Evolutionary conservation across 2,888 invertebrate species (phyloP).

Genomic region (Papilio gigon): DNA sequence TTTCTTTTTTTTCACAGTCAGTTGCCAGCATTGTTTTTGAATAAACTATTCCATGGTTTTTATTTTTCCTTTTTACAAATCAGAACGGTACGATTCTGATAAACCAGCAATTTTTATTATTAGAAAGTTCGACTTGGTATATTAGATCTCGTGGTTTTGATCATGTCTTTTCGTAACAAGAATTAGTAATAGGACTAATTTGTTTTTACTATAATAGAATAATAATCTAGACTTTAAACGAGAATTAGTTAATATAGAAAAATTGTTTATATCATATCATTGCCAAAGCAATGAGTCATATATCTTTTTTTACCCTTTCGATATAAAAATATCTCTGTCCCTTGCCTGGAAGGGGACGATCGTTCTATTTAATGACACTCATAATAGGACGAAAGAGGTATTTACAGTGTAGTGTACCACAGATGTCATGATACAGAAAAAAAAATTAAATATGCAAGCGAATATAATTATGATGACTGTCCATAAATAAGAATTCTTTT

Average conservation of each 20-base stretch:
- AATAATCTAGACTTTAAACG: not conserved
- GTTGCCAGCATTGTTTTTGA: not conserved
- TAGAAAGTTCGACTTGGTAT: not conserved
- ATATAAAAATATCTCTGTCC: not conserved
- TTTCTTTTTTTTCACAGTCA: not conserved
- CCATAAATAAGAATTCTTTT: too few species aligned
- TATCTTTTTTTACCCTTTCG: not conserved
- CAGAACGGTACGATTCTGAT: not conserved
- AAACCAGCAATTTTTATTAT: not conserved
- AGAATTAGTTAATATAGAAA: not conserved
- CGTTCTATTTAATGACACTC: not conserved
- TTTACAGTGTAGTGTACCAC: conserved; percentile 4
- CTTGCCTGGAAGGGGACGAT: not conserved
- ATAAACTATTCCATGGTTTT: conserved; percentile 2
- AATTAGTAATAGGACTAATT: not conserved
- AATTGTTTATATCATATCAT: not conserved
- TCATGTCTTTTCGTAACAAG: not conserved
- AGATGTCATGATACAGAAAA: not conserved
- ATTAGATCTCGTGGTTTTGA: conserved; percentile 8
- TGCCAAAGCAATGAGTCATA: too few species aligned
- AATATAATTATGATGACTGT: too few species aligned
- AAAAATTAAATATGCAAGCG: not conserved
- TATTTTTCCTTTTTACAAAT: not conserved
- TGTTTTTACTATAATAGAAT: not conserved
- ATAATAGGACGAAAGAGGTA: not conserved